Conservation (phyloP, 2,797 vertebrate species). For the Neosalanx taihuensis region DNA sequence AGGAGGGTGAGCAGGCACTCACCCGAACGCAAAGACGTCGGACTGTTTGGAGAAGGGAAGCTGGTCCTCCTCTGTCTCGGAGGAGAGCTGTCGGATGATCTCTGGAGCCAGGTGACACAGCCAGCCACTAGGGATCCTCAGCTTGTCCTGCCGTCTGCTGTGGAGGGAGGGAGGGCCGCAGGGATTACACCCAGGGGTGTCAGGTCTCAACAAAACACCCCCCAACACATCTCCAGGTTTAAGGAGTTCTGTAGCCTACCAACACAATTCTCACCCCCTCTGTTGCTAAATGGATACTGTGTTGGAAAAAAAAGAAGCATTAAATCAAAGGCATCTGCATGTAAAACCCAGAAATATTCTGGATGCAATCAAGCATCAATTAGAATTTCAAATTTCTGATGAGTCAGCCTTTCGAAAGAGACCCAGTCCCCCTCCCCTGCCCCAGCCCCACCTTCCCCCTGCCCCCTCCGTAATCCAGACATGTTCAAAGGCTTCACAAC, state of each 20-base stretch:
- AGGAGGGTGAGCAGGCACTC: too few relatives aligned
- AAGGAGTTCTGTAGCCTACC: neutral
- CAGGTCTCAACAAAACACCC: neutral
- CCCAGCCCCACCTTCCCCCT: too few relatives aligned
- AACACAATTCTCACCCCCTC: neutral
- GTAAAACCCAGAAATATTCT: neutral
- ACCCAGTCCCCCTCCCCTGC: neutral
- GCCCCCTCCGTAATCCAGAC: slow-evolving; percentile 32
- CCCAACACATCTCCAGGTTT: neutral
- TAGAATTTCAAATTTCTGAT: slow-evolving; percentile 34
- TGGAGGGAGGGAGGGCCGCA: slow-evolving; percentile 9
- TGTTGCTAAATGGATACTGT: neutral
- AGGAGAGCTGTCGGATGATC: slow-evolving; percentile 95
- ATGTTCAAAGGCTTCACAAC: slow-evolving; percentile 30
- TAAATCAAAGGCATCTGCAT: neutral
- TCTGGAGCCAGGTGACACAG: slow-evolving; percentile 96
- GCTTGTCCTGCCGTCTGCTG: slow-evolving; percentile 88
- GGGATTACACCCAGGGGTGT: neutral
- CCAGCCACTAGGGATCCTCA: slow-evolving; percentile 96
- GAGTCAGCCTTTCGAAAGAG: slow-evolving; percentile 29
- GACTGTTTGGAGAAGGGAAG: slow-evolving; percentile 98
- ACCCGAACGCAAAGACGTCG: slow-evolving; percentile 97
- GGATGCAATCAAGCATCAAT: slow-evolving; percentile 20
- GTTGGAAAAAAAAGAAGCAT: too few relatives aligned
- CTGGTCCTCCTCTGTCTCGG: slow-evolving; percentile 96